Conservation (phyloP, 2,888 invertebrate species). For the Villa cingulata region DNA sequence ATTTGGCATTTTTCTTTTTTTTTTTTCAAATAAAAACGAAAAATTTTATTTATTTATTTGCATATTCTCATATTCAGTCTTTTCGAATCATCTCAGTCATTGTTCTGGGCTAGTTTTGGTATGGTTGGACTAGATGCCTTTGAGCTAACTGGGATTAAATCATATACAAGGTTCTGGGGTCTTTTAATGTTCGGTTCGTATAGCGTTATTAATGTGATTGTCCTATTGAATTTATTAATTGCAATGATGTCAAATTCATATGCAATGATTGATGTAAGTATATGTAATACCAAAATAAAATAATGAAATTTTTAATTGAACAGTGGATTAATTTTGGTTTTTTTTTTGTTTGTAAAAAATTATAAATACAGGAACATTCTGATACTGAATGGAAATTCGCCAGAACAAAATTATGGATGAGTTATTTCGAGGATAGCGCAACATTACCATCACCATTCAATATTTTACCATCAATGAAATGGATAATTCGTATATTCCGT, state of each 20-base stretch:
- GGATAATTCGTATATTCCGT: conserved; percentile 54
- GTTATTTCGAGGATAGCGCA: conserved; percentile 83
- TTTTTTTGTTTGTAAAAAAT: background rate
- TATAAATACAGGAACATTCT: conserved; percentile 59
- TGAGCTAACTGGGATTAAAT: conserved; percentile 75
- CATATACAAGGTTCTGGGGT: conserved; percentile 88
- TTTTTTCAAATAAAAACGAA: background rate
- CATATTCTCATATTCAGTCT: conserved; percentile 44
- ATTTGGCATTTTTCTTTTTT: background rate
- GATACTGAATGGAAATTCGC: conserved; percentile 97
- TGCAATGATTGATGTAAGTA: conserved; percentile 70
- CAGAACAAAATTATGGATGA: conserved; percentile 86
- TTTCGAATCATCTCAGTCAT: conserved; percentile 86
- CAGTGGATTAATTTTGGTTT: background rate
- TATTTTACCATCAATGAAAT: conserved; percentile 77
- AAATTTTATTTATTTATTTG: background rate
- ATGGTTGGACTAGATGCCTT: conserved; percentile 80
- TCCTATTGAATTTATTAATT: conserved; percentile 82
- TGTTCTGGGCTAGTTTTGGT: conserved; percentile 95
- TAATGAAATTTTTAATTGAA: no score
- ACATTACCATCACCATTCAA: conserved; percentile 91
- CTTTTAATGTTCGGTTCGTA: conserved; percentile 93
- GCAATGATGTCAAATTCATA: conserved; percentile 99
- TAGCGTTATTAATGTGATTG: conserved; percentile 88
- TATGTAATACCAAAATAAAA: no score